Percentiles rank a stretch among this genome's conserved stretches.
phyloP scores from a whole-genome alignment of 1,140 invertebrate genomes.

The Aphelenchoides besseyi region DNA sequence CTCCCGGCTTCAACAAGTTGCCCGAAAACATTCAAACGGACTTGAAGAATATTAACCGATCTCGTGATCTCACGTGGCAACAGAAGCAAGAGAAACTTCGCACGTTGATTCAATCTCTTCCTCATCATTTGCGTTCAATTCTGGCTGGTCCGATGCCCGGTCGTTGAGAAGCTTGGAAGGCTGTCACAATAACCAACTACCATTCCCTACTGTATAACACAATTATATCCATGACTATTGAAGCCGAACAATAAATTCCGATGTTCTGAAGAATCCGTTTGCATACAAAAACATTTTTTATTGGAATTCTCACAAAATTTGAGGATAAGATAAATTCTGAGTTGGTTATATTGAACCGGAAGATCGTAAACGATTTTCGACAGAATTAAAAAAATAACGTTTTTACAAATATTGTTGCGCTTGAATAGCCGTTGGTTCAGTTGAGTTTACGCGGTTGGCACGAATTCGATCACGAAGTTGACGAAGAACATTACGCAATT shows the following conservation, averaged over 20 bases:
- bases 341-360: too few species aligned
- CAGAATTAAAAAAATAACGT: too few species aligned
- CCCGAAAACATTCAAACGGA: slow-evolving; percentile 37
- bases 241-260: too few species aligned
- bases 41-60: slow-evolving; percentile 47
- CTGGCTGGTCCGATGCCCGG: slow-evolving; percentile 11
- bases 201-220: neutral
- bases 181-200: neutral
- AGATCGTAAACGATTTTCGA: too few species aligned
- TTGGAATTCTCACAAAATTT: too few species aligned
- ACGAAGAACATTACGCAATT: neutral
- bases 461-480: slow-evolving; percentile 2
- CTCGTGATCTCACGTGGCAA: slow-evolving; percentile 42
- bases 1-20: slow-evolving; percentile 48
- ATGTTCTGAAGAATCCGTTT: too few species aligned
- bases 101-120: slow-evolving; percentile 23
- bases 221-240: too few species aligned
- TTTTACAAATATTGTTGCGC: too few species aligned
- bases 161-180: neutral
- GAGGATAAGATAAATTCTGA: too few species aligned
- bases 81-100: slow-evolving; percentile 45
- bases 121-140: slow-evolving; percentile 12
- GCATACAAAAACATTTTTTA: too few species aligned
- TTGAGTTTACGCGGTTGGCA: neutral
- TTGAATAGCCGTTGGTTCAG: neutral